These are phyloP conservation scores for Leptinotarsa lineolata DNA, from an alignment of 1,140 invertebrate genomes.

Conservation along the genomic window DNA sequence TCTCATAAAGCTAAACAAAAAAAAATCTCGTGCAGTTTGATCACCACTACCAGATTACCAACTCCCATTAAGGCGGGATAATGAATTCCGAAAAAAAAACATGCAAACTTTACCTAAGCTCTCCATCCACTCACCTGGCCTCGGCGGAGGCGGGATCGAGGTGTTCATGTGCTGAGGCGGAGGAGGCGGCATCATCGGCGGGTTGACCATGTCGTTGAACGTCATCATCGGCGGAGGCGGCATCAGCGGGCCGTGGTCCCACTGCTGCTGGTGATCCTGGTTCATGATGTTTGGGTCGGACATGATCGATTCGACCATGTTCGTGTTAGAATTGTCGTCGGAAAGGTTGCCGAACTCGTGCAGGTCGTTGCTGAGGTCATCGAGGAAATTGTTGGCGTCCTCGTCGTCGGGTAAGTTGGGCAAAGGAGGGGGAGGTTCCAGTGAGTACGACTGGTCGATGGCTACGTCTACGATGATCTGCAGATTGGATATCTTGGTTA, in stretches of 20 bases:
- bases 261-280: background rate
- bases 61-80: too few relatives aligned
- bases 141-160: conserved; percentile 4
- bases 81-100: too few relatives aligned
- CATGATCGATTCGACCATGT: background rate
- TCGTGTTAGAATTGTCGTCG: background rate
- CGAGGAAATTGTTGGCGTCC: conserved; percentile 37
- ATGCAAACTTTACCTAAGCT: background rate
- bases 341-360: conserved; percentile 11
- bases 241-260: background rate
- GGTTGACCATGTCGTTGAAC: conserved; percentile 14
- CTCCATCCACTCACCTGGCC: background rate
- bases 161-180: conserved; percentile 7
- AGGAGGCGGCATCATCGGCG: conserved; percentile 9
- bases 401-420: conserved; percentile 48
- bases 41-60: too few relatives aligned
- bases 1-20: too few relatives aligned
- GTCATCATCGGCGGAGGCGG: conserved; percentile 24
- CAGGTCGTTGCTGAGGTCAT: conserved; percentile 35
- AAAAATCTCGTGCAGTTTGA: too few relatives aligned
- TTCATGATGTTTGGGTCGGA: background rate
- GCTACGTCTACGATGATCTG: conserved; percentile 10
- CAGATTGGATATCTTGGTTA: background rate
- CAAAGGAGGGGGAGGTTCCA: conserved; percentile 50
- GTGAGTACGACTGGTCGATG: conserved; percentile 1